A percentile compares a stretch with the other conserved stretches of the same genome.
Conservation (phyloP, 2,113 vertebrate genomes). For the Ictalurus furcatus region DNA sequence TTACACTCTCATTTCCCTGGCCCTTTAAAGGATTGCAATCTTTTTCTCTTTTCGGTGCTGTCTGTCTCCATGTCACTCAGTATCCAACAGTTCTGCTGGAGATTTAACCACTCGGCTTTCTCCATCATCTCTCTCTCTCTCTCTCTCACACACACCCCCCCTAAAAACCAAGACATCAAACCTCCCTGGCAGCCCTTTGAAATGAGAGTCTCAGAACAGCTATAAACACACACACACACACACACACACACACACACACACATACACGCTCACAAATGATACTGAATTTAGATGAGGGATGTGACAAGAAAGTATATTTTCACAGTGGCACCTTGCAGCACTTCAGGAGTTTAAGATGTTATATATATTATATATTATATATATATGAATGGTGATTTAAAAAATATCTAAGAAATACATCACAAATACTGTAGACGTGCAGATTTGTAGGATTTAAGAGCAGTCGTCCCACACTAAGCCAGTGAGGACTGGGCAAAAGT, state of each 20-base stretch:
- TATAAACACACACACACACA: conserved; percentile 45
- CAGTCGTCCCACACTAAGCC: background rate
- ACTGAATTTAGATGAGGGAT: conserved; percentile 51
- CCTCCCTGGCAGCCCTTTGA: conserved; percentile 46
- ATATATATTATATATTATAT: too few relatives aligned
- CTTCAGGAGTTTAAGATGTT: background rate
- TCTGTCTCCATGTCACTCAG: conserved; percentile 49
- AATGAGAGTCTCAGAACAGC: conserved; percentile 49
- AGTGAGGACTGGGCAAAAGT: background rate
- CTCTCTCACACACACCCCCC: background rate
- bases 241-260: conserved; percentile 41
- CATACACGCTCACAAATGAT: conserved; percentile 28
- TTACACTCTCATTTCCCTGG: conserved; percentile 30
- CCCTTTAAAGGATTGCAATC: conserved; percentile 18
- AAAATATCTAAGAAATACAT: conserved; percentile 10
- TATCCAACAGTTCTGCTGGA: conserved; percentile 20
- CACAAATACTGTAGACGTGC: background rate
- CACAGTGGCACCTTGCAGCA: conserved; percentile 3
- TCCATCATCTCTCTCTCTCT: background rate
- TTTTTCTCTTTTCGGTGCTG: conserved; percentile 18
- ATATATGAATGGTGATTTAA: background rate
- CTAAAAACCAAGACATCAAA: conserved; percentile 50
- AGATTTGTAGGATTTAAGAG: background rate
- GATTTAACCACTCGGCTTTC: conserved; percentile 11
- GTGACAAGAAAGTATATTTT: conserved; percentile 42